Evolutionary conservation across 2,888 invertebrate species (phyloP).

Genomic region (Epirrhoe tristata): DNA sequence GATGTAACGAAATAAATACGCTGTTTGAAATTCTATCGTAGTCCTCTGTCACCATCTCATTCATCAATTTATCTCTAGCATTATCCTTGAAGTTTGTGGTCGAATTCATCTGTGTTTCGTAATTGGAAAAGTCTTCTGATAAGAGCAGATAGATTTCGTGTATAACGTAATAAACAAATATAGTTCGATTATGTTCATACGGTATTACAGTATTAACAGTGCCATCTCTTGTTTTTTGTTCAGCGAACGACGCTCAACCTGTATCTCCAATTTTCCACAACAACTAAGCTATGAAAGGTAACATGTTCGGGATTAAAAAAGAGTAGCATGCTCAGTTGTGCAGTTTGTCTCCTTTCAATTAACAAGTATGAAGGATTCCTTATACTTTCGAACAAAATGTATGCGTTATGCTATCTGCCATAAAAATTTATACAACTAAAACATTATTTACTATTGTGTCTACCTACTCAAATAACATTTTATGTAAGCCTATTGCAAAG

Average conservation of each 20-base stretch:
- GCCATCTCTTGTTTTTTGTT: slow-evolving; percentile 55
- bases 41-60: slow-evolving; percentile 11
- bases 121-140: neutral
- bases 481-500: slow-evolving; percentile 34
- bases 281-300: slow-evolving; percentile 73
- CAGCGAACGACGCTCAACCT: slow-evolving; percentile 56
- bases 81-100: neutral
- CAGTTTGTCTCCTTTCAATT: slow-evolving; percentile 35
- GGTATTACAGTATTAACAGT: slow-evolving; percentile 41
- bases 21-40: neutral
- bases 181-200: slow-evolving; percentile 27
- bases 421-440: neutral
- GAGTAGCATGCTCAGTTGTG: slow-evolving; percentile 48
- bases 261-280: slow-evolving; percentile 55
- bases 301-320: slow-evolving; percentile 44
- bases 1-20: slow-evolving; percentile 15
- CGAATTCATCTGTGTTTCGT: neutral
- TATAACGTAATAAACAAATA: slow-evolving; percentile 18
- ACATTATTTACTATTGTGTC: slow-evolving; percentile 1
- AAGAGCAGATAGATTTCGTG: neutral
- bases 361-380: slow-evolving; percentile 21
- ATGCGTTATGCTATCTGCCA: neutral
- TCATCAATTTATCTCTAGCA: slow-evolving; percentile 9
- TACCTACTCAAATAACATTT: slow-evolving; percentile 28
- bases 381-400: slow-evolving; percentile 4